Conservation (phyloP, 2,797 vertebrate genomes). For the Mormyrus proboscirostris region DNA sequence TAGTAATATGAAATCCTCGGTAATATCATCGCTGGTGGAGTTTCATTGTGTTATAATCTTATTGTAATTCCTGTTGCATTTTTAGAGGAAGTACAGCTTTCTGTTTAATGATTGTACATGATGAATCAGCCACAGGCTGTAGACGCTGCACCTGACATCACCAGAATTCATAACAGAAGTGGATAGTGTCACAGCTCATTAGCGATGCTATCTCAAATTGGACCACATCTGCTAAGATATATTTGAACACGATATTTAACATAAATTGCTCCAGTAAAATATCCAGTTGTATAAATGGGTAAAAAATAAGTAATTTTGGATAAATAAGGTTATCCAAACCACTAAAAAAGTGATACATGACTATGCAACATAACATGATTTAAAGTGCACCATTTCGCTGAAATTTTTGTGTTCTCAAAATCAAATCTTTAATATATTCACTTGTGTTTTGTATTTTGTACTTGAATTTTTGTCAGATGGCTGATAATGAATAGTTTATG, state of each 20-base stretch:
- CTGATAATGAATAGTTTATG: neutral
- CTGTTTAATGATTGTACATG: neutral
- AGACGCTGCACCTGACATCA: neutral
- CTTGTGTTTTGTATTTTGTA: neutral
- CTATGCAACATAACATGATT: neutral
- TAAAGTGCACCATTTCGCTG: neutral
- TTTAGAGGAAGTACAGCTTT: neutral
- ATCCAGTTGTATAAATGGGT: neutral
- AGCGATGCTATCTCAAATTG: neutral
- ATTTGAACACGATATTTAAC: neutral
- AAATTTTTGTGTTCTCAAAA: neutral
- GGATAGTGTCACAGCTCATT: neutral
- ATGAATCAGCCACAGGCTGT: neutral
- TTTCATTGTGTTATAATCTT: neutral
- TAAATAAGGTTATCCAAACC: neutral
- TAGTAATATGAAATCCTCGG: neutral
- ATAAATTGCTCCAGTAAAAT: neutral
- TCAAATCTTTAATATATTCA: neutral
- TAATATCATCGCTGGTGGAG: constrained; percentile 7
- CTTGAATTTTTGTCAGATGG: neutral
- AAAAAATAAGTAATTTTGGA: neutral
- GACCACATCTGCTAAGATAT: neutral
- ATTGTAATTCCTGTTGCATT: neutral
- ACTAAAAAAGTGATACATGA: neutral
- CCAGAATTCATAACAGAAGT: neutral